Evolutionary conservation across 2,797 vertebrate species (phyloP).

Genomic region (Channa striata): DNA sequence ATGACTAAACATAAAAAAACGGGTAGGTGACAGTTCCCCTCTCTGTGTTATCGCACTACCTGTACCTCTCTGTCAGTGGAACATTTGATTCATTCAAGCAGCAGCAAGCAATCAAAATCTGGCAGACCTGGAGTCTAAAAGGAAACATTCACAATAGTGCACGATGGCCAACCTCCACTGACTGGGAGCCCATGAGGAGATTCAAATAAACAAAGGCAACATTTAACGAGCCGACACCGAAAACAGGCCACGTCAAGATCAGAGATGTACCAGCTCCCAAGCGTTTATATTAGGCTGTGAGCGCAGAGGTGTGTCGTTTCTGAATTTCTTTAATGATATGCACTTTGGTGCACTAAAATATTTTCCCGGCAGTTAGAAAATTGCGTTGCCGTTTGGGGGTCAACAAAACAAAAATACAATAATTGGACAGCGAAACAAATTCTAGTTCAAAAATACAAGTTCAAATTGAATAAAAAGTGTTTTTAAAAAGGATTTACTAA

Average conservation of each 20-base stretch:
- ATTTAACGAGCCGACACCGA: slow-evolving; percentile 6
- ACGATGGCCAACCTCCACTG: slow-evolving; percentile 42
- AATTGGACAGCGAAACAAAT: slow-evolving; percentile 37
- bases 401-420: slow-evolving; percentile 48
- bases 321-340: slow-evolving; percentile 50
- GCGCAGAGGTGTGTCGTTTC: slow-evolving; percentile 50
- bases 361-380: slow-evolving; percentile 48
- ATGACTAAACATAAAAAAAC: slow-evolving; percentile 74
- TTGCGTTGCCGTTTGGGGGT: slow-evolving; percentile 56
- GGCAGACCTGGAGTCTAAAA: slow-evolving; percentile 28
- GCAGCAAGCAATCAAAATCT: slow-evolving; percentile 54
- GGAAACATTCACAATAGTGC: slow-evolving; percentile 42
- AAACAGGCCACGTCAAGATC: slow-evolving; percentile 24
- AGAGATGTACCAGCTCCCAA: slow-evolving; percentile 34
- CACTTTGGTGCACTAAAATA: slow-evolving; percentile 46
- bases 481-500: neutral
- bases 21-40: slow-evolving; percentile 72
- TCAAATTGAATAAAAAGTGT: no score
- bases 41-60: slow-evolving; percentile 29
- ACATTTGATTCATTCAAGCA: slow-evolving; percentile 59
- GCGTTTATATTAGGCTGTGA: slow-evolving; percentile 29
- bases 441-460: slow-evolving; percentile 10
- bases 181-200: slow-evolving; percentile 22
- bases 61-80: slow-evolving; percentile 44
- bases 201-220: slow-evolving; percentile 30